Conservation (phyloP, 1,140 invertebrate genomes). For the Drosophila pectinifera region DNA sequence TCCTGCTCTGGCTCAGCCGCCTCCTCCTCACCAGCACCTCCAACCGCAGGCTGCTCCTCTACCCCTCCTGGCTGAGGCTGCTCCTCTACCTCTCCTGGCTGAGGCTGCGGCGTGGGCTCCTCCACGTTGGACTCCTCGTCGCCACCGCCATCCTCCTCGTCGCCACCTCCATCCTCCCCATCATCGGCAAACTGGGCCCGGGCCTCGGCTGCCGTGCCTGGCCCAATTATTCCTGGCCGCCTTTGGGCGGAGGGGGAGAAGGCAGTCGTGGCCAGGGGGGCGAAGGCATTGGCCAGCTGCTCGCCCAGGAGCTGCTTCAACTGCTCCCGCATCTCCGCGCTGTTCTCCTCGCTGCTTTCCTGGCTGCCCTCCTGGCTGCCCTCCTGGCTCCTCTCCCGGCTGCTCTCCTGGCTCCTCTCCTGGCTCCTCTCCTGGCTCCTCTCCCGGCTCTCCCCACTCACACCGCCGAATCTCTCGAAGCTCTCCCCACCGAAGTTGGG, state of each 20-base stretch:
- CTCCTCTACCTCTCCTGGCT: background rate
- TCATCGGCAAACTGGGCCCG: conserved; percentile 39
- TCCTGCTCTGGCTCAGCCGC: conserved; percentile 8
- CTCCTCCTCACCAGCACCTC: background rate
- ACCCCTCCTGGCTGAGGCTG: background rate
- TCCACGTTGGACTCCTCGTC: conserved; percentile 8
- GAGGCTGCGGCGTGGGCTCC: background rate
- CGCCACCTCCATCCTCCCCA: background rate
- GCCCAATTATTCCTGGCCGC: conserved; percentile 53
- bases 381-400: background rate
- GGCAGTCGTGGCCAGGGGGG: conserved; percentile 45
- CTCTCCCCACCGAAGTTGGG: conserved; percentile 43
- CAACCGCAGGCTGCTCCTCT: background rate
- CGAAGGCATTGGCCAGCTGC: conserved; percentile 55
- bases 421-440: too few species aligned
- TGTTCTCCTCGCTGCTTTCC: conserved; percentile 25
- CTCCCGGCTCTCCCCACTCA: too few species aligned
- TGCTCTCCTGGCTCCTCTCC: too few species aligned
- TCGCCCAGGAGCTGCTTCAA: conserved; percentile 53
- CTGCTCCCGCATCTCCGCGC: conserved; percentile 41
- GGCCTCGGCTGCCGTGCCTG: conserved; percentile 37
- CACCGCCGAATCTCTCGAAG: conserved; percentile 36
- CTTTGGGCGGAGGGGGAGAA: conserved; percentile 29
- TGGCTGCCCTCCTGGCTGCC: background rate
- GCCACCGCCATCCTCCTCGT: conserved; percentile 11